Conservation (phyloP, 1,140 invertebrate species). For the Lucilia sericata region DNA sequence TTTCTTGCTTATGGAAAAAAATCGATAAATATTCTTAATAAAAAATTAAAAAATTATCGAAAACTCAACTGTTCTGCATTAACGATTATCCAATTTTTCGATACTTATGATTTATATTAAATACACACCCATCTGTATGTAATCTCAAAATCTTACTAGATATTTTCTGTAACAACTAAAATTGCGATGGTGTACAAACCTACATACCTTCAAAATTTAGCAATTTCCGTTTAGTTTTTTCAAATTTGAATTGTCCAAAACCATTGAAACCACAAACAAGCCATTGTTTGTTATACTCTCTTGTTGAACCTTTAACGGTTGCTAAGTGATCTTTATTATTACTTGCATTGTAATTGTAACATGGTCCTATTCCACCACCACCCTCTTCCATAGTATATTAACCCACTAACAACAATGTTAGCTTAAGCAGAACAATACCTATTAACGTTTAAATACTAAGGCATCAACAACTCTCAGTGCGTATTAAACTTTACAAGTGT, state of each 20-base stretch:
- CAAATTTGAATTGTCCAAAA: conserved; percentile 62
- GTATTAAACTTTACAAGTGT: conserved; percentile 30
- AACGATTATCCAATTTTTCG: too few species aligned
- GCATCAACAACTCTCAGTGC: conserved; percentile 5
- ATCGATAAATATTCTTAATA: too few species aligned
- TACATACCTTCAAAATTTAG: conserved; percentile 11
- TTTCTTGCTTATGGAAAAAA: too few species aligned
- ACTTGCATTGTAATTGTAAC: conserved; percentile 3
- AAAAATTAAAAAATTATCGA: too few species aligned
- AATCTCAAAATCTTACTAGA: too few species aligned
- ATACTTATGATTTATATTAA: too few species aligned
- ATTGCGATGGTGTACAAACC: too few species aligned
- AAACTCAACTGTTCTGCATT: too few species aligned
- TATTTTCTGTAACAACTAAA: too few species aligned
- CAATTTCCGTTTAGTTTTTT: conserved; percentile 22
- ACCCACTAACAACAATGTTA: background rate
- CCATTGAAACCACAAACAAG: conserved; percentile 65
- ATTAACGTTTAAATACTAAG: background rate
- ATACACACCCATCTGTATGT: too few species aligned
- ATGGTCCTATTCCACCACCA: background rate
- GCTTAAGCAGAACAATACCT: background rate
- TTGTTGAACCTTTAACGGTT: background rate
- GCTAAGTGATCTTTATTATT: conserved; percentile 30
- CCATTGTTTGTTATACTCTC: conserved; percentile 27
- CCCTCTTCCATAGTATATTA: conserved; percentile 31